These are phyloP conservation scores for Neomorphus geoffroyi DNA, from an alignment of 2,797 vertebrate genomes.

Conservation along the genomic window DNA sequence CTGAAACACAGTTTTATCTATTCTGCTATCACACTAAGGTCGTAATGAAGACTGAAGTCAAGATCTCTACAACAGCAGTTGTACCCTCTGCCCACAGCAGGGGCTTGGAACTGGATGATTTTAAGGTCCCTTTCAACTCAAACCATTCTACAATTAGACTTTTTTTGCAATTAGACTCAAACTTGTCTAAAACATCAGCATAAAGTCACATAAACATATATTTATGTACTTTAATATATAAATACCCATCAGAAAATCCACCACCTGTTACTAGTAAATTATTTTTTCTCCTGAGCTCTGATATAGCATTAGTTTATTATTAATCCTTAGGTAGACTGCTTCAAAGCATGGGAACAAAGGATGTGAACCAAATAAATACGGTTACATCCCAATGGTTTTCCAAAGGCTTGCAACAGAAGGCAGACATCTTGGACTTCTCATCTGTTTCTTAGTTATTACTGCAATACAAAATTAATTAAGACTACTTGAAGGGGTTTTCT, in stretches of 20 bases:
- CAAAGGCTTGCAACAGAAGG: neutral
- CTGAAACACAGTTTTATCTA: neutral
- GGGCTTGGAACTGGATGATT: no score
- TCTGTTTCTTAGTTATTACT: neutral
- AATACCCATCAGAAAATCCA: neutral
- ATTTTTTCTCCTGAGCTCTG: neutral
- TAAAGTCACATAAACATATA: neutral
- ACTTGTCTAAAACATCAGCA: neutral
- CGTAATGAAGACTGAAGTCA: neutral
- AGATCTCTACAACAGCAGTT: neutral
- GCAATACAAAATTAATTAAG: neutral
- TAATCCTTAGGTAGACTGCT: neutral
- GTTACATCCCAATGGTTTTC: neutral
- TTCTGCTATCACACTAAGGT: neutral
- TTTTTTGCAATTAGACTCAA: neutral
- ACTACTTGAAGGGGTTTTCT: neutral
- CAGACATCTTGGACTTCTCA: neutral
- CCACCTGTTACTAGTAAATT: neutral
- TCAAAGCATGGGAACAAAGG: neutral
- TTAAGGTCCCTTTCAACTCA: no score
- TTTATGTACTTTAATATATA: neutral
- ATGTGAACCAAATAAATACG: neutral
- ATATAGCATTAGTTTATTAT: neutral
- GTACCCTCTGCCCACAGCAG: neutral
- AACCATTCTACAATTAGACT: no score